Percentiles rank a stretch among this genome's conserved stretches.
Evolutionary conservation across 2,888 invertebrate species (phyloP).

Genomic region (Drosophila neoperkinsi): DNA sequence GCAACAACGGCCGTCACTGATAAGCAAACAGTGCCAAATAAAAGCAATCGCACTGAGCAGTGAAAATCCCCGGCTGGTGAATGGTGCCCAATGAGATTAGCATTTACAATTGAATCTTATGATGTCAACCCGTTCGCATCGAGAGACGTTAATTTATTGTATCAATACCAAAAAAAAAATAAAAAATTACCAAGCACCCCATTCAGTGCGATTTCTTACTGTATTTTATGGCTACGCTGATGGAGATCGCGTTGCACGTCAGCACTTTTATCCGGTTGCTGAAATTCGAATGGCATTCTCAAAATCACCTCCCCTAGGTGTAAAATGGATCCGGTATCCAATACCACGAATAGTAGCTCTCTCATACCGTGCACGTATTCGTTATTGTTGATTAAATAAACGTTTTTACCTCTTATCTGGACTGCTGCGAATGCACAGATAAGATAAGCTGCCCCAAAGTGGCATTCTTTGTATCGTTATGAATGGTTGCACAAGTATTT

Average conservation of each 20-base stretch:
- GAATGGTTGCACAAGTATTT: constrained; percentile 31
- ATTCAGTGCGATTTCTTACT: neutral
- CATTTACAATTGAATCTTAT: constrained; percentile 31
- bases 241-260: constrained; percentile 8
- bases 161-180: constrained; percentile 33
- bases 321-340: constrained; percentile 17
- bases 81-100: constrained; percentile 46
- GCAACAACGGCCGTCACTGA: constrained; percentile 33
- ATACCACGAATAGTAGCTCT: neutral
- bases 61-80: constrained; percentile 22
- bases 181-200: neutral
- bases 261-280: constrained; percentile 10
- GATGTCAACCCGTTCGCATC: constrained; percentile 64
- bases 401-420: constrained; percentile 47
- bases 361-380: neutral
- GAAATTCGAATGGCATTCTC: constrained; percentile 6
- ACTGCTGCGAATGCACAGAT: constrained; percentile 38
- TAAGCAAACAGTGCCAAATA: constrained; percentile 60
- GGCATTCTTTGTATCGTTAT: constrained; percentile 33
- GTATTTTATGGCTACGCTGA: constrained; percentile 1
- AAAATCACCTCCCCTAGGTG: neutral
- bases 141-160: constrained; percentile 47
- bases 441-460: constrained; percentile 51
- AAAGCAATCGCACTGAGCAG: constrained; percentile 4
- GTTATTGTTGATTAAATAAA: constrained; percentile 68